Percentiles rank a stretch among this genome's conserved stretches.
These are phyloP conservation scores for Intellagama lesueurii DNA, from an alignment of 2,797 vertebrate species.

Conservation along the genomic window DNA sequence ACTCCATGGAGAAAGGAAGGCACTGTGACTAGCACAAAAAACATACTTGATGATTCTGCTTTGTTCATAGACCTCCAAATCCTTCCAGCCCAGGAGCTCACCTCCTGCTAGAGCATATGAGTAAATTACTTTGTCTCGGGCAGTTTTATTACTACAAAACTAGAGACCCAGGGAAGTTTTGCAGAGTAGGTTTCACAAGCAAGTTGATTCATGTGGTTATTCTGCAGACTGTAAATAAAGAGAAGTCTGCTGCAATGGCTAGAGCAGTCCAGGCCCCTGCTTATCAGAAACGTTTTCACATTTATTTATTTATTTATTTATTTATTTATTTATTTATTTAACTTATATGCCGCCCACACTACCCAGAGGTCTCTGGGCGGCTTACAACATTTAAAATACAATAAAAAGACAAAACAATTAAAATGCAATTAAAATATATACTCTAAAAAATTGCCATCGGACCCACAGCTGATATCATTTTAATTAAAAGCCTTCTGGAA, in stretches of 20 bases:
- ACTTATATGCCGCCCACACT: no score
- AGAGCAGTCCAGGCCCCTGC: not conserved
- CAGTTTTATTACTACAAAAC: constrained; percentile 2
- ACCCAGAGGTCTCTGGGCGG: no score
- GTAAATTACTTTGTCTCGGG: constrained; percentile 9
- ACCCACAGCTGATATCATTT: no score
- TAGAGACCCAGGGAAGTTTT: not conserved
- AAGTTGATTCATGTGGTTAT: not conserved
- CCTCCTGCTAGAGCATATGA: not conserved
- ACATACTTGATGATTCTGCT: constrained; percentile 15
- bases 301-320: no score
- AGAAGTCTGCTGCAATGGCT: not conserved
- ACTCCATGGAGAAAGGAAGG: constrained; percentile 2
- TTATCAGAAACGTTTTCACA: not conserved
- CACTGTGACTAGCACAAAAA: not conserved
- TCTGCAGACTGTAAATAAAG: not conserved
- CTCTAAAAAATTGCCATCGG: no score
- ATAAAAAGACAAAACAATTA: no score
- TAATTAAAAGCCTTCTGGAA: no score
- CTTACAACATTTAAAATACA: no score
- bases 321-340: no score
- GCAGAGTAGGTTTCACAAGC: constrained; percentile 2
- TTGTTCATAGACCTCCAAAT: constrained; percentile 9
- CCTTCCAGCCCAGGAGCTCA: not conserved
- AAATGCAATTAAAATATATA: no score